A percentile compares a stretch with the other conserved stretches of the same genome.
Evolutionary conservation across 1,140 invertebrate species (phyloP).

Genomic region (Kradibia gibbosae): DNA sequence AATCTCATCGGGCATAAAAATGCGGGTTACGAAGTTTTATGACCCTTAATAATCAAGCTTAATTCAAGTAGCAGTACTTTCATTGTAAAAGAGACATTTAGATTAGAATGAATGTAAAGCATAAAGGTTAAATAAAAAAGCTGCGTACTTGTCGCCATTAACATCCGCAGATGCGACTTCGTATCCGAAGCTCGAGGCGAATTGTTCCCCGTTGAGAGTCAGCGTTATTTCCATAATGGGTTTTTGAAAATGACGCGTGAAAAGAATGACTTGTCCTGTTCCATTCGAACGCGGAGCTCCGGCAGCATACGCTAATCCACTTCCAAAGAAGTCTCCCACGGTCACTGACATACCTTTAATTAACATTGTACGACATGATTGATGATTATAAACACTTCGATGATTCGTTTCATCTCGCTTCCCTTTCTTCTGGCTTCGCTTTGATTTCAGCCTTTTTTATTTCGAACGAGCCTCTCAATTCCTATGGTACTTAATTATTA

Average conservation of each 20-base stretch:
- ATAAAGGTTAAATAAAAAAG: not conserved
- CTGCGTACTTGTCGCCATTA: constrained; percentile 85
- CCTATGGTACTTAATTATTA: too few relatives aligned
- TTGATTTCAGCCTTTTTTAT: too few relatives aligned
- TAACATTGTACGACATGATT: not conserved
- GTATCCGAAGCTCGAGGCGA: constrained; percentile 92
- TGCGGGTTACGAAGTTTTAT: too few relatives aligned
- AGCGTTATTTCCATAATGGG: constrained; percentile 77
- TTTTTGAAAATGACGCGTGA: constrained; percentile 77
- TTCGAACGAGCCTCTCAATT: too few relatives aligned
- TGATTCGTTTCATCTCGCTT: too few relatives aligned
- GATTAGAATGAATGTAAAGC: not conserved
- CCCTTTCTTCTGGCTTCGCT: too few relatives aligned
- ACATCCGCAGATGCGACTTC: constrained; percentile 87
- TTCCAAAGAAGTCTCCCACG: constrained; percentile 84
- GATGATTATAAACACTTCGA: not conserved
- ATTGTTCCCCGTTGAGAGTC: constrained; percentile 86
- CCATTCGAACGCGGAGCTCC: constrained; percentile 90
- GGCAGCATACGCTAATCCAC: constrained; percentile 80
- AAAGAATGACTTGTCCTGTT: constrained; percentile 89
- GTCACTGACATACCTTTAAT: constrained; percentile 88
- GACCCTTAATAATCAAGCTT: too few relatives aligned
- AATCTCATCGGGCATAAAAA: too few relatives aligned
- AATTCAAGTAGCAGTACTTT: not conserved
- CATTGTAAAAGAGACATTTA: not conserved